Percentiles rank a stretch among this genome's conserved stretches.
Evolutionary conservation across 2,888 invertebrate genomes (phyloP).

Genomic region (Tethea ocularis): DNA sequence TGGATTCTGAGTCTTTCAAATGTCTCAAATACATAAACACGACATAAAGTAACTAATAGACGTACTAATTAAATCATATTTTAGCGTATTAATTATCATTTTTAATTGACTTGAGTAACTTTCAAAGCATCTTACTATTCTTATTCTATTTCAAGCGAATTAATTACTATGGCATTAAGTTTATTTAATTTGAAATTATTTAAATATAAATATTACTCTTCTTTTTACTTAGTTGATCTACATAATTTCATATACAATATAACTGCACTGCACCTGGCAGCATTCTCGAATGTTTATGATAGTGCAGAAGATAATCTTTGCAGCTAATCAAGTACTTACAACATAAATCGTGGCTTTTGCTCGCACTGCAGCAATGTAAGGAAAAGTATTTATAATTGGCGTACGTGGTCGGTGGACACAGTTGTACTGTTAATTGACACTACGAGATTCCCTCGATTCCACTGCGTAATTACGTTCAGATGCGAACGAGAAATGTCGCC

Average conservation of each 20-base stretch:
- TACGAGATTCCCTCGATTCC: conserved; percentile 43
- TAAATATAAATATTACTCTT: too few relatives aligned
- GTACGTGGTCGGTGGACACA: conserved; percentile 24
- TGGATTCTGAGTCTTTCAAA: not conserved
- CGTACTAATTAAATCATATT: not conserved
- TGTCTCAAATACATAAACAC: not conserved
- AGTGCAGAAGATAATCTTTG: conserved; percentile 1
- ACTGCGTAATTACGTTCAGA: conserved; percentile 33
- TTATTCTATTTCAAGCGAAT: not conserved
- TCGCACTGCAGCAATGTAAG: conserved; percentile 28
- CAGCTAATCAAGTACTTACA: conserved; percentile 14
- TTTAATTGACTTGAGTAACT: not conserved
- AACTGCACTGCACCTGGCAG: not conserved
- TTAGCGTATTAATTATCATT: too few relatives aligned
- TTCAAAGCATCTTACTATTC: not conserved
- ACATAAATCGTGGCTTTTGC: conserved; percentile 24
- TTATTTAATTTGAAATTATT: not conserved
- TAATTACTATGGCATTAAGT: not conserved
- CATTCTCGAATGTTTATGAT: not conserved
- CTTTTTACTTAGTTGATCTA: not conserved
- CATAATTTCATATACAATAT: not conserved
- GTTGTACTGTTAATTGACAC: conserved; percentile 48
- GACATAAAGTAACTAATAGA: not conserved
- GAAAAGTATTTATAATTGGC: conserved; percentile 45
- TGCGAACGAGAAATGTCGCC: conserved; percentile 32